Evolutionary conservation across 2,113 vertebrate genomes (phyloP).

Genomic region (Chitala chitala): DNA sequence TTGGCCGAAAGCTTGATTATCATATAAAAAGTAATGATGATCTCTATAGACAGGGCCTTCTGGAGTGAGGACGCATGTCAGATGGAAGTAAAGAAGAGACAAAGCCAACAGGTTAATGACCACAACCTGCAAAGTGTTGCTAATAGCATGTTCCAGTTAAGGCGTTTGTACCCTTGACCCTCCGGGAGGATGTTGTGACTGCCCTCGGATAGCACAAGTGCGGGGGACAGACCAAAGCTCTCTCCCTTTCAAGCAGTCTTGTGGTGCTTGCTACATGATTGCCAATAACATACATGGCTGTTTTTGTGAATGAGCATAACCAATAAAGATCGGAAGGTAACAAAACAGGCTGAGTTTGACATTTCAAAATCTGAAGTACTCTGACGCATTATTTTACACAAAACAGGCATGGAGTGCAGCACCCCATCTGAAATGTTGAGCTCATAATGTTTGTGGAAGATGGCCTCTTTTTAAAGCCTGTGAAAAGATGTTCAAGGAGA

Average conservation of each 20-base stretch:
- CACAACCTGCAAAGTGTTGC: neutral
- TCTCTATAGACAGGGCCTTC: constrained; percentile 5
- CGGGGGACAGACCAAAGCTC: too few relatives aligned
- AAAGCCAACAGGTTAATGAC: constrained; percentile 11
- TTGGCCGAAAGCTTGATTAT: constrained; percentile 22
- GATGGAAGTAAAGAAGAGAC: constrained; percentile 1
- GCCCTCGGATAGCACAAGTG: too few relatives aligned
- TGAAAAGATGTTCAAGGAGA: neutral
- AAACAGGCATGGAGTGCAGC: too few relatives aligned
- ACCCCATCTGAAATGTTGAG: neutral
- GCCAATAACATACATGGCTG: neutral
- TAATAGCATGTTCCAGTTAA: neutral
- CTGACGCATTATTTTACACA: too few relatives aligned
- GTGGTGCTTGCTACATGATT: neutral
- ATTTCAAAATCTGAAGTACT: too few relatives aligned
- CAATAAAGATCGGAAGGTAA: too few relatives aligned
- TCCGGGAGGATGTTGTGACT: neutral
- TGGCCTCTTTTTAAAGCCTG: neutral
- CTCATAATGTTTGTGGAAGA: neutral
- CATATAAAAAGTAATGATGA: constrained; percentile 21
- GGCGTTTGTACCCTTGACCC: neutral
- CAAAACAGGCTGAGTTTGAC: too few relatives aligned
- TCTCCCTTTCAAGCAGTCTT: neutral
- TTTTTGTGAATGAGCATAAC: too few relatives aligned
- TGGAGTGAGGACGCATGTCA: neutral